A percentile compares a stretch with the other conserved stretches of the same genome.
Evolutionary conservation across 2,113 vertebrate genomes (phyloP).

Genomic region (Alces alces): DNA sequence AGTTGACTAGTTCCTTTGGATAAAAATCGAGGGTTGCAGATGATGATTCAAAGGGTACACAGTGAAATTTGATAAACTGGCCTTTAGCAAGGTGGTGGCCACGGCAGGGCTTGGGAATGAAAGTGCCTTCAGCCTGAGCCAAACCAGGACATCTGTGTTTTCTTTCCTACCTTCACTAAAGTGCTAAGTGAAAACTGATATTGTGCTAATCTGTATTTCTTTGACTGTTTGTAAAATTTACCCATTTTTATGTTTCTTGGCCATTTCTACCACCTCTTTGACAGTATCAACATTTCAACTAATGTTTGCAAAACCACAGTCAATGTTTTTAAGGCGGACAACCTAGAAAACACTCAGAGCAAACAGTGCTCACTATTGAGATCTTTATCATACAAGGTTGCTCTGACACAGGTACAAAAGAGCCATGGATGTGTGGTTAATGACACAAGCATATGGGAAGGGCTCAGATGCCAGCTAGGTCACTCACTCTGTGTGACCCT

Average conservation of each 20-base stretch:
- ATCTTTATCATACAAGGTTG: not conserved
- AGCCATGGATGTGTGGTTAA: not conserved
- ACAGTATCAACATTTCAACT: not conserved
- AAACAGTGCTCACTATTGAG: not conserved
- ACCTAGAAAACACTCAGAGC: not conserved
- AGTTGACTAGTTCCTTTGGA: not conserved
- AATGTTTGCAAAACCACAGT: not conserved
- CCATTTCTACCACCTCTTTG: not conserved
- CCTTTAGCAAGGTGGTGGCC: not conserved
- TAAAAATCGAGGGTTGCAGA: not conserved
- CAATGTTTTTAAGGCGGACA: not conserved
- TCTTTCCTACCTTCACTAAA: not conserved
- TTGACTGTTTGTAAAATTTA: not conserved
- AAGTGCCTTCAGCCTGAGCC: not conserved
- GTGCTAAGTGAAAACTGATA: not conserved
- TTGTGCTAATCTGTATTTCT: not conserved
- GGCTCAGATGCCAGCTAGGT: not conserved
- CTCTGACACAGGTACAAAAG: not conserved
- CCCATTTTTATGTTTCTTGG: not conserved
- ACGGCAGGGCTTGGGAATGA: rapidly evolving
- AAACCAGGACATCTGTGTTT: not conserved
- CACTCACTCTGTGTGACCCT: not conserved
- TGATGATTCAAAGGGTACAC: not conserved
- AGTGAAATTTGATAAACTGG: not conserved
- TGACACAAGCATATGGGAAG: rapidly evolving